These are phyloP conservation scores for Petaurus breviceps DNA, from an alignment of 2,113 vertebrate species.

Conservation along the genomic window DNA sequence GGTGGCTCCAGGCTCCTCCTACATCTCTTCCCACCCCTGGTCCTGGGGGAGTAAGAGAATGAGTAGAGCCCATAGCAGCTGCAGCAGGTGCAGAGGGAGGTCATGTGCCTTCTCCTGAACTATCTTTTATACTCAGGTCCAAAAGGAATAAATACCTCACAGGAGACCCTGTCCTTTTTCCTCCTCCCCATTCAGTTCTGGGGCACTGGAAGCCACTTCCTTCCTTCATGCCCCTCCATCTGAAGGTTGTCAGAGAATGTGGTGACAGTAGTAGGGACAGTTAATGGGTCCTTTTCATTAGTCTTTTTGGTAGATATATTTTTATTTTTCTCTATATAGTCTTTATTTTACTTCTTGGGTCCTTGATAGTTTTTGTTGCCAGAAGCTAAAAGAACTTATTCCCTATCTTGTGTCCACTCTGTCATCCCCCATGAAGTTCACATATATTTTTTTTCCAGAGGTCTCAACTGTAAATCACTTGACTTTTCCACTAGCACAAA, in stretches of 20 bases:
- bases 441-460: background rate
- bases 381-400: background rate
- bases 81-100: background rate
- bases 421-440: background rate
- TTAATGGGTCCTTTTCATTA: background rate
- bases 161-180: background rate
- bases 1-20: background rate
- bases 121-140: background rate
- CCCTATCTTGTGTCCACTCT: background rate
- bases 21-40: background rate
- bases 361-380: background rate
- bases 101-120: background rate
- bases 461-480: background rate
- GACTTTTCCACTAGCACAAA: background rate
- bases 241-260: background rate
- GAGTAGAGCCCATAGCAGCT: background rate
- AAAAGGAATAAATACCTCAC: background rate
- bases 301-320: background rate
- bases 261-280: background rate
- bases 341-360: background rate
- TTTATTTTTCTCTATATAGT: background rate
- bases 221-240: background rate
- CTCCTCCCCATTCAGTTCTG: background rate
- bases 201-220: background rate
- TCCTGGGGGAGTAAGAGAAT: background rate